Base-by-base conservation (phyloP, 2,888 invertebrate genomes). In the Parochlus steinenii region DNA sequence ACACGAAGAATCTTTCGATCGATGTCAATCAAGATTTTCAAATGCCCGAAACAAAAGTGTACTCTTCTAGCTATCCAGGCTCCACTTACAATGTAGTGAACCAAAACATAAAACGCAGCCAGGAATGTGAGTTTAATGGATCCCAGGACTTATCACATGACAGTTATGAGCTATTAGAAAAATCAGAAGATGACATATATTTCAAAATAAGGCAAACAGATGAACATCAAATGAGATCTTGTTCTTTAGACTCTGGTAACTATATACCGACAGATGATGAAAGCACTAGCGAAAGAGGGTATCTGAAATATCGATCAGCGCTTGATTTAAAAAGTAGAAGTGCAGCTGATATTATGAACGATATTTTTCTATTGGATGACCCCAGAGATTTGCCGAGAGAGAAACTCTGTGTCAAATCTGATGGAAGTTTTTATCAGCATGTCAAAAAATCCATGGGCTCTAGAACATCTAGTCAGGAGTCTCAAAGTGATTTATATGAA, bases 111-210 rank as follows among this genome's bases (percentile, higher is more conserved):
- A 52, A 47, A 29, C 70, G 74, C 38, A 51, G 55, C 17, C 35
- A 40, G 10, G 31, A 36, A 31, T 40, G 54, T 6, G 56, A 56
- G 40, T 57, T 48, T 31, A 64, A 66, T 40, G 75, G 72, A 43
- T 83, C 83, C 7, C 83, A 83, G 54, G 85, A 86, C 58, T 62
- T 85, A 19, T 82, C 85, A 20, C 85, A 86, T 54, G 86, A 86
- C 54, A 85, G 83, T 48, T 86, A 86, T 55, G 86, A 86, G 54
- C 59, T 86, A 16, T 62, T 85, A 41, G 83, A 85, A 53, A 76
- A 78, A 50, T 75, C 76, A 39, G 71, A 71, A 46, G 76, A 72
- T 48, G 69, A 70, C 48, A 24, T 36, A 16, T 36, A 30, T 30
- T 36, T 30, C 16, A 36, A 36, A 29, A 30, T 36, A 16, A 36